phyloP scores from a whole-genome alignment of 2,888 invertebrate species.

The Rotaria socialis region DNA sequence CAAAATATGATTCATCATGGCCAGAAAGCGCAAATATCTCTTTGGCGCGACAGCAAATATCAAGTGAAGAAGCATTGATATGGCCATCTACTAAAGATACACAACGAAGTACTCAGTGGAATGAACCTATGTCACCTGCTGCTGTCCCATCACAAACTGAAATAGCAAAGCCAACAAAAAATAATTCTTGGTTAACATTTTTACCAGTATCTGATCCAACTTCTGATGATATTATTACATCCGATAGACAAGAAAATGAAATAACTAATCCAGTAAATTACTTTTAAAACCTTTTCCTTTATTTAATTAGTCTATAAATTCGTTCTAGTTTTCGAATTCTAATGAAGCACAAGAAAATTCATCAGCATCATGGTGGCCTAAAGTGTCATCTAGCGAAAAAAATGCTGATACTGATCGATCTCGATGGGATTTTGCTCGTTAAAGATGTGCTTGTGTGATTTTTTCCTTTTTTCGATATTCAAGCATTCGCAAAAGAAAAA shows the following conservation, averaged over 20 bases:
- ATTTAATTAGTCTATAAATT: background rate
- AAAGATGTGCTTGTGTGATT: background rate
- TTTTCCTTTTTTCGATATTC: background rate
- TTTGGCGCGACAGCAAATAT: background rate
- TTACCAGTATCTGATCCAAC: background rate
- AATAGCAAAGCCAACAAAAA: background rate
- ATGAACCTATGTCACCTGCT: background rate
- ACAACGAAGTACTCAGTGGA: background rate
- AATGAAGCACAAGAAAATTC: background rate
- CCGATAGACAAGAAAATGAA: background rate
- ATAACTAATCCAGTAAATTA: background rate
- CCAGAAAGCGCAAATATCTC: background rate
- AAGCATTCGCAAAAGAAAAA: background rate
- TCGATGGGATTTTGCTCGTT: slow-evolving; percentile 27
- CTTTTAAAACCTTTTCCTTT: background rate
- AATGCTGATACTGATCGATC: background rate
- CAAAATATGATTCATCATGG: slow-evolving; percentile 17
- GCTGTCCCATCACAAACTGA: no score
- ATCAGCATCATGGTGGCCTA: background rate
- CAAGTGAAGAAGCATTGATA: background rate
- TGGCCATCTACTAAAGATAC: background rate
- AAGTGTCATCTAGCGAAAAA: background rate
- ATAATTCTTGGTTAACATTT: background rate
- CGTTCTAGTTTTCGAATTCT: background rate
- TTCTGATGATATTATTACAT: background rate